phyloP scores from a whole-genome alignment of 2,113 vertebrate species.

The Parus major region DNA sequence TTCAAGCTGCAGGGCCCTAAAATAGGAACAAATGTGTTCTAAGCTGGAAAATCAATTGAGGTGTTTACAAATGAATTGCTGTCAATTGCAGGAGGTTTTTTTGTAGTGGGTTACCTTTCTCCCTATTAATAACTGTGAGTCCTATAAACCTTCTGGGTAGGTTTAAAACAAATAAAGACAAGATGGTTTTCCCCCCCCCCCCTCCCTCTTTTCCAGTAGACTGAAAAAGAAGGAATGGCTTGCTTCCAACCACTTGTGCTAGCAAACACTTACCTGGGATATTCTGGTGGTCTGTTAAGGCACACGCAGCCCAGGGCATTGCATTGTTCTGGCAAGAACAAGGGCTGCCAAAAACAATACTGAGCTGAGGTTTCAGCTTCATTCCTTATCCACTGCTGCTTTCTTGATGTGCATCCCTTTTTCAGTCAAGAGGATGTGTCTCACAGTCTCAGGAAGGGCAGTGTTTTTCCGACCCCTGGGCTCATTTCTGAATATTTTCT shows the following conservation, averaged over 20 bases:
- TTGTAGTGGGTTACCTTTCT: background rate
- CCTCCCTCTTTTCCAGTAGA: background rate
- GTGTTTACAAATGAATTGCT: background rate
- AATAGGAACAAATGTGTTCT: background rate
- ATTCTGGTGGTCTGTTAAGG: conserved; percentile 32
- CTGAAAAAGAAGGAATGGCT: background rate
- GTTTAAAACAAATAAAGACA: background rate
- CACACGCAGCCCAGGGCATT: conserved; percentile 14
- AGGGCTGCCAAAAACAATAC: conserved; percentile 2
- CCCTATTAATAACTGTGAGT: background rate
- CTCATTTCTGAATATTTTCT: background rate
- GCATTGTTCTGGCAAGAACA: background rate
- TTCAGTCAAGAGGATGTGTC: conserved; percentile 13
- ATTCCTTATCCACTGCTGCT: background rate
- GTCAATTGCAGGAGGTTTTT: background rate
- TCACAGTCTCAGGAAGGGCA: conserved; percentile 36
- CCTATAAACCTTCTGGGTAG: background rate
- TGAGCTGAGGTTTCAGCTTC: background rate
- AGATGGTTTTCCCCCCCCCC: too few species aligned
- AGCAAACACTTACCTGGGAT: conserved; percentile 8
- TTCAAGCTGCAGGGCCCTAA: background rate
- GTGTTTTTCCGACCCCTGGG: background rate
- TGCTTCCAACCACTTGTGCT: background rate
- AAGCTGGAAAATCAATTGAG: conserved; percentile 1
- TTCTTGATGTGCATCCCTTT: conserved; percentile 3